phyloP scores from a whole-genome alignment of 2,113 vertebrate species.

The Corvus moneduloides region DNA sequence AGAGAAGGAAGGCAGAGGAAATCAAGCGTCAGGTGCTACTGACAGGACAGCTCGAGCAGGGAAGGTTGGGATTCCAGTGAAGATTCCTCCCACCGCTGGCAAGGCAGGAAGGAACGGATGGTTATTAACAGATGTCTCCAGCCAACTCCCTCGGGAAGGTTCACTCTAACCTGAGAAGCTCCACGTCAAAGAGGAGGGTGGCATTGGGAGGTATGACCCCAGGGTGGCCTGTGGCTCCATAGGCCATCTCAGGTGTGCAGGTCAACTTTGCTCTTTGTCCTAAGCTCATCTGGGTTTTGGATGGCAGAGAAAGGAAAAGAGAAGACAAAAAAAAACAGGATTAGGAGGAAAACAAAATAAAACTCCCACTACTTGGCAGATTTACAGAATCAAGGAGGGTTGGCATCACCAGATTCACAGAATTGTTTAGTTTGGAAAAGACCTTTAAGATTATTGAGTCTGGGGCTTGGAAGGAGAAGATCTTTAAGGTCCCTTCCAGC shows the following conservation, averaged over 20 bases:
- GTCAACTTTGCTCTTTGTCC: conserved; percentile 97
- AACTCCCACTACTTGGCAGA: background rate
- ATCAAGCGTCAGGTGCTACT: background rate
- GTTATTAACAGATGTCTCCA: conserved; percentile 50
- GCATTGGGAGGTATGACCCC: conserved; percentile 98
- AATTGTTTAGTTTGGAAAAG: background rate
- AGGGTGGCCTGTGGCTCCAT: conserved; percentile 92
- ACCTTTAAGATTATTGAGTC: background rate
- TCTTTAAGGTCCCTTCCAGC: background rate
- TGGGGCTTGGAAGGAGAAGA: background rate
- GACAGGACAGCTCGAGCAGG: conserved; percentile 67
- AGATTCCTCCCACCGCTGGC: background rate
- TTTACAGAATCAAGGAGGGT: background rate
- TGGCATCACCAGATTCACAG: background rate
- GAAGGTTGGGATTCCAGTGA: conserved; percentile 65
- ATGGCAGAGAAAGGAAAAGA: conserved; percentile 34
- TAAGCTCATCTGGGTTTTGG: conserved; percentile 89
- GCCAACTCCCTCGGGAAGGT: conserved; percentile 18
- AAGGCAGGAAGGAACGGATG: conserved; percentile 45
- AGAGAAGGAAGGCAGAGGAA: conserved; percentile 11
- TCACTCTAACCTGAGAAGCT: conserved; percentile 96
- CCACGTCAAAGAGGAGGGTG: conserved; percentile 97
- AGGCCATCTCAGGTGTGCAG: conserved; percentile 96
- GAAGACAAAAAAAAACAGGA: conserved; percentile 5
- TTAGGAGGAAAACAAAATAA: background rate